phyloP scores from a whole-genome alignment of 37 sponge, comb jelly and placozoan species.

The Dysidea cf. avara region DNA sequence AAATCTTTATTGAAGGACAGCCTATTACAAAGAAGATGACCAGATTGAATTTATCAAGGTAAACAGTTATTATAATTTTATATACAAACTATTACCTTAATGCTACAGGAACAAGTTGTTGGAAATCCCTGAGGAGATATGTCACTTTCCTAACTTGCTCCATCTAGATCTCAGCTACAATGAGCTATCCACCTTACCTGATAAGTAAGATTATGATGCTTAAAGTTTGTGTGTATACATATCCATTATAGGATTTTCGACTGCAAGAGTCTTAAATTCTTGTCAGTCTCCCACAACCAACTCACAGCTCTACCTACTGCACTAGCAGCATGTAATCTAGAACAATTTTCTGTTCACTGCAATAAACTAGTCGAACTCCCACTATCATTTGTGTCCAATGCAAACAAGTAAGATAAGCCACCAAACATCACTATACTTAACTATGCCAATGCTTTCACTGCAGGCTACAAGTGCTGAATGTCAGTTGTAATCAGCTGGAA shows the following conservation, averaged over 20 bases:
- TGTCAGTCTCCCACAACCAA: conserved; percentile 32
- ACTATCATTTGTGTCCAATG: conserved; percentile 24
- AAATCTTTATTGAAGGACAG: neutral
- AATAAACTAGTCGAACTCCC: conserved; percentile 60
- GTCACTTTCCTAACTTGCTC: conserved; percentile 34
- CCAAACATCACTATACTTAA: neutral
- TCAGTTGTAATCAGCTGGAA: conserved; percentile 47
- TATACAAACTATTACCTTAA: neutral
- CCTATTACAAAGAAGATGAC: conserved; percentile 29
- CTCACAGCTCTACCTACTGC: conserved; percentile 41
- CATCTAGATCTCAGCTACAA: conserved; percentile 64
- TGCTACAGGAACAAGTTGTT: conserved; percentile 56
- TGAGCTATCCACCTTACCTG: conserved; percentile 61
- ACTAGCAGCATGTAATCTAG: conserved; percentile 15
- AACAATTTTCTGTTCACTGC: conserved; percentile 57
- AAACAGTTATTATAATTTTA: neutral
- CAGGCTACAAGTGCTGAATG: conserved; percentile 56
- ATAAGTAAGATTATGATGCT: conserved; percentile 27
- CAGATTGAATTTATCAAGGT: conserved; percentile 51
- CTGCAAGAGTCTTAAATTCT: conserved; percentile 30
- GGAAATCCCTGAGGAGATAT: conserved; percentile 57
- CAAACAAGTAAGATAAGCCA: conserved; percentile 3
- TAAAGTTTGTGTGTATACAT: neutral
- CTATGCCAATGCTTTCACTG: neutral
- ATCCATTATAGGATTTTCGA: conserved; percentile 32